Percentiles rank a stretch among this genome's conserved stretches.
phyloP scores from a whole-genome alignment of 2,113 vertebrate genomes.

The Sinocyclocheilus anshuiensis region DNA sequence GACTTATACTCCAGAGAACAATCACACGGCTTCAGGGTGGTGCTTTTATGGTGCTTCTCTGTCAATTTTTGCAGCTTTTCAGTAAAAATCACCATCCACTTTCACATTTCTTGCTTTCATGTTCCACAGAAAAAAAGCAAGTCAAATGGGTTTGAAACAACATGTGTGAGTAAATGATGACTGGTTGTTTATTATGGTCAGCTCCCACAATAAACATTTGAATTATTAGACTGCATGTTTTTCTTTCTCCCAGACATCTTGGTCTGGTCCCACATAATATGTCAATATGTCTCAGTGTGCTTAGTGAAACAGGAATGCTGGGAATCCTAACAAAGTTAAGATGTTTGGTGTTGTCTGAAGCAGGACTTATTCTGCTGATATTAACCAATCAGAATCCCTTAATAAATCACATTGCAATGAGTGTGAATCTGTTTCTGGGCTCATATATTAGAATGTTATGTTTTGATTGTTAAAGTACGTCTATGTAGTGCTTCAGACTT shows the following conservation, averaged over 20 bases:
- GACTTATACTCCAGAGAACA: background rate
- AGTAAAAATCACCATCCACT: background rate
- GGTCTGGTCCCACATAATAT: background rate
- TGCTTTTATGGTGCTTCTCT: background rate
- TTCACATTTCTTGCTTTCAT: background rate
- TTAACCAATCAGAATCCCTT: background rate
- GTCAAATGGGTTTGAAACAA: background rate
- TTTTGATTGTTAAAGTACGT: no score
- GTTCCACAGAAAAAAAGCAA: background rate
- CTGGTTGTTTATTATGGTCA: background rate
- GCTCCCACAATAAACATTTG: background rate
- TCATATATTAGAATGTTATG: no score
- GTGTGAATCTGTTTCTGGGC: background rate
- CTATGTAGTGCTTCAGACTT: no score
- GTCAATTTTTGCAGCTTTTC: background rate
- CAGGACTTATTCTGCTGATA: background rate
- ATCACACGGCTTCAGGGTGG: background rate
- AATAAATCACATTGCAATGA: background rate
- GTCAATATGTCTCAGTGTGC: conserved; percentile 7
- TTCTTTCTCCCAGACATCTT: background rate
- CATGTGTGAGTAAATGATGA: background rate
- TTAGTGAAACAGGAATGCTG: conserved; percentile 31
- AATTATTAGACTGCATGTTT: background rate
- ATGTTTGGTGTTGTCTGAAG: background rate
- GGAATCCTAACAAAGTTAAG: conserved; percentile 45